Base-by-base conservation (phyloP, 2,888 invertebrate species). In the Seira sanloemensis region DNA sequence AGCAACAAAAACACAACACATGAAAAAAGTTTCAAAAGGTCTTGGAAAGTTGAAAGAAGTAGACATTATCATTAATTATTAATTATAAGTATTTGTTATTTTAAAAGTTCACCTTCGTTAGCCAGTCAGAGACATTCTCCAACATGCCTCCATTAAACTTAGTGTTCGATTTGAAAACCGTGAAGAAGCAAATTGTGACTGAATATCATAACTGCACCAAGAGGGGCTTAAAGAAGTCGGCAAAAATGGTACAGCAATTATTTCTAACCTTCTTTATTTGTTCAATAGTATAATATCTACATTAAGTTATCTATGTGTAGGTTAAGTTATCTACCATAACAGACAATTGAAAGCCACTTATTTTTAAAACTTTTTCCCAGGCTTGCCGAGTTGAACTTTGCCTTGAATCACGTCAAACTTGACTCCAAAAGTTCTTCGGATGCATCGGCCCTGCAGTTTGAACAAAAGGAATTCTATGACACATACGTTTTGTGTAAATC, bases 321-420 rank as follows among this genome's bases (percentile, higher is more conserved):
- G n/a, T n/a, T n/a, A n/a, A n/a, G n/a, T n/a, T n/a, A n/a, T n/a
- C n/a, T n/a, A n/a, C n/a, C n/a, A n/a, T n/a, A n/a, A n/a, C n/a
- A n/a, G n/a, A n/a, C n/a, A 46, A 46, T 46, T 46, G 46, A 21
- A 18, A 23, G 46, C 12, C 1, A 12, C n/a, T 2, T 5, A 18
- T 73, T 24, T 58, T 62, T 26, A 78, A n/a, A n/a, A n/a, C 62
- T 85, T 12, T 78, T 66, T 90, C 90, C 7, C 87, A 93, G 93
- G 93, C 92, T 97, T 83, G 94, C 97, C 0, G 97, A 97, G 91
- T 92, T 97, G 90, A 96, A 96, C 91, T 95, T 93, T 91, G 94
- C 96, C 0, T 90, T 97, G 65, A 93, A 93, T 90, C 93, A 95
- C 89, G 92, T 95, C 26, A 94, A 94, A 91, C 90, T 94, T 78